phyloP scores from a whole-genome alignment of 2,797 vertebrate genomes.

The Lagocephalus sceleratus region DNA sequence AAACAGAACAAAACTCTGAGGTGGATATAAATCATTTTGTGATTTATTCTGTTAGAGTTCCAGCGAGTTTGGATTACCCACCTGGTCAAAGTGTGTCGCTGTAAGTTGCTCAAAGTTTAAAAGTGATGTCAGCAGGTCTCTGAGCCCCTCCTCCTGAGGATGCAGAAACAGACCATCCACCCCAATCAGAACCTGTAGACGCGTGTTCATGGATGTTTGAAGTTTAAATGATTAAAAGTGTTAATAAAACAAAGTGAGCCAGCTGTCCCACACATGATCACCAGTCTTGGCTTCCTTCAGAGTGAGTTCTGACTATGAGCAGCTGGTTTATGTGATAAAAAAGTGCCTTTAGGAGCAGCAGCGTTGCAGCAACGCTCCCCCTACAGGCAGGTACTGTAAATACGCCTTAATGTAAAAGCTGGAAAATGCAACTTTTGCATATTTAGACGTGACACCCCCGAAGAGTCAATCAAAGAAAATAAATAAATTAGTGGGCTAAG shows the following conservation, averaged over 20 bases:
- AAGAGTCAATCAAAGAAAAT: slow-evolving; percentile 49
- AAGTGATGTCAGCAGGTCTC: no score
- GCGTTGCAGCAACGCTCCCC: slow-evolving; percentile 19
- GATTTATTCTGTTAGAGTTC: slow-evolving; percentile 6
- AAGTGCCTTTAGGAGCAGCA: background rate
- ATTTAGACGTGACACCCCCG: slow-evolving; percentile 27
- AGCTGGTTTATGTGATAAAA: slow-evolving; percentile 30
- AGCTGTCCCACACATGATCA: no score
- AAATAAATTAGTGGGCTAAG: slow-evolving; percentile 66
- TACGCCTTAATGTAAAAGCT: slow-evolving; percentile 37
- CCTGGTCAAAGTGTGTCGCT: no score
- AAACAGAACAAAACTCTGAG: slow-evolving; percentile 6
- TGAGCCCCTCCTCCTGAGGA: no score
- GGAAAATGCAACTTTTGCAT: slow-evolving; percentile 23
- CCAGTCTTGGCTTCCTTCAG: background rate
- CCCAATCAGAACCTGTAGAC: no score
- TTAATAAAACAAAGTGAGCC: no score
- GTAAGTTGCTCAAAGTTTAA: no score
- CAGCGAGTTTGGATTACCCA: background rate
- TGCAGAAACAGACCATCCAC: no score
- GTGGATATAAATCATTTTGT: slow-evolving; percentile 11
- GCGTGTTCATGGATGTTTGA: no score
- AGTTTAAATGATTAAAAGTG: no score
- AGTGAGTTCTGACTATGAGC: slow-evolving; percentile 23
- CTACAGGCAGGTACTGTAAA: slow-evolving; percentile 30